These are phyloP conservation scores for Cecropterus lyciades DNA, from an alignment of 1,140 invertebrate genomes.

Conservation along the genomic window DNA sequence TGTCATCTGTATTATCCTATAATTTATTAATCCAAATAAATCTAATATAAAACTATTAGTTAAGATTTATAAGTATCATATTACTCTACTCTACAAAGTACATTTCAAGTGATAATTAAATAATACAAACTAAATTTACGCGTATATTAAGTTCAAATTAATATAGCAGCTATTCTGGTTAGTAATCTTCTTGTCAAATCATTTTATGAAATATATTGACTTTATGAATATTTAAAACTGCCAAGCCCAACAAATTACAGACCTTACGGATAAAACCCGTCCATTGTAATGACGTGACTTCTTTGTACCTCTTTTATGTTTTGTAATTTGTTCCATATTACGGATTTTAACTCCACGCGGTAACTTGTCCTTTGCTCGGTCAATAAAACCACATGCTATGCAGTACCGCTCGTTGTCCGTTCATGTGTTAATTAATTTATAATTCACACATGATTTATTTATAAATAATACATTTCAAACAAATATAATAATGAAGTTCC, in stretches of 20 bases:
- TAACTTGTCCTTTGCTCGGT: conserved; percentile 22
- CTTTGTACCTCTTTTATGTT: conserved; percentile 32
- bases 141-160: neutral
- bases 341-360: conserved; percentile 22
- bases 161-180: neutral
- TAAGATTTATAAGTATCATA: no score
- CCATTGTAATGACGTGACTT: conserved; percentile 35
- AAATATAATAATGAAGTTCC: no score
- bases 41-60: no score
- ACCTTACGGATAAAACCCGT: conserved; percentile 27
- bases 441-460: conserved; percentile 28
- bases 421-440: conserved; percentile 15
- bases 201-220: conserved; percentile 31
- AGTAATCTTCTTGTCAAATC: conserved; percentile 32
- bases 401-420: conserved; percentile 16
- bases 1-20: no score
- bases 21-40: no score
- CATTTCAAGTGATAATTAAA: no score
- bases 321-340: conserved; percentile 34
- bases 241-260: conserved; percentile 29
- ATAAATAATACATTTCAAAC: no score
- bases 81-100: no score
- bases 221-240: conserved; percentile 33
- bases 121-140: no score
- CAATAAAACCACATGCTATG: conserved; percentile 24